These are phyloP conservation scores for Formicarius rufipectus DNA, from an alignment of 2,113 vertebrate species.

Conservation along the genomic window DNA sequence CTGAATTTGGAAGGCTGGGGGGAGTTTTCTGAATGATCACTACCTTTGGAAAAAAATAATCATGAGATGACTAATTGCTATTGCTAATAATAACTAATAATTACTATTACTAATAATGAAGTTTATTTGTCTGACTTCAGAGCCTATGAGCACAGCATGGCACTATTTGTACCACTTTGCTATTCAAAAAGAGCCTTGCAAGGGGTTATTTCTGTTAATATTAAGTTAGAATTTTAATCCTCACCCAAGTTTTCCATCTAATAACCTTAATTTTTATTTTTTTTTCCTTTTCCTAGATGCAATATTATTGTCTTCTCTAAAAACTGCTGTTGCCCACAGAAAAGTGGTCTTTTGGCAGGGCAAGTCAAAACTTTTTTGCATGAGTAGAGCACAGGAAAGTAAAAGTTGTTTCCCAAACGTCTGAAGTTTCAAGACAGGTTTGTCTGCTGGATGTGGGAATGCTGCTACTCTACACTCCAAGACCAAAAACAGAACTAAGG, in stretches of 20 bases:
- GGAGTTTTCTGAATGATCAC: not conserved
- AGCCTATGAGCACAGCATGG: accelerated
- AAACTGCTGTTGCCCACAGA: not conserved
- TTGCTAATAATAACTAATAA: not conserved
- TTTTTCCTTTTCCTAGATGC: not conserved
- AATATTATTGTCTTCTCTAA: not conserved
- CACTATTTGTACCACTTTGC: not conserved
- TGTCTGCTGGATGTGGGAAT: not conserved
- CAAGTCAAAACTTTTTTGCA: not conserved
- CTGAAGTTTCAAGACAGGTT: not conserved
- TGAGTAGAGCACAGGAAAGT: not conserved
- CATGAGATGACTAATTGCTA: not conserved
- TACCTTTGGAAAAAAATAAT: not conserved
- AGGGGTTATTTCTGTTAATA: not conserved
- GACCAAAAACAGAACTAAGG: not conserved
- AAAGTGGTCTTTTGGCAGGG: not conserved
- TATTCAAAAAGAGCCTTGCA: not conserved
- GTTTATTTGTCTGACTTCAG: not conserved
- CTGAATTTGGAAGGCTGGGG: not conserved
- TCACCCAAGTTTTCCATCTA: not conserved
- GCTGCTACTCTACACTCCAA: accelerated
- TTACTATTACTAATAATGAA: not conserved
- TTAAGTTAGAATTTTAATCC: not conserved
- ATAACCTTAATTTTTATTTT: not conserved
- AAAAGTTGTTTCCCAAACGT: not conserved